Percentiles rank a stretch among this genome's conserved stretches.
These are phyloP conservation scores for Lacerta viridis DNA, from an alignment of 2,797 vertebrate species.

Conservation along the genomic window DNA sequence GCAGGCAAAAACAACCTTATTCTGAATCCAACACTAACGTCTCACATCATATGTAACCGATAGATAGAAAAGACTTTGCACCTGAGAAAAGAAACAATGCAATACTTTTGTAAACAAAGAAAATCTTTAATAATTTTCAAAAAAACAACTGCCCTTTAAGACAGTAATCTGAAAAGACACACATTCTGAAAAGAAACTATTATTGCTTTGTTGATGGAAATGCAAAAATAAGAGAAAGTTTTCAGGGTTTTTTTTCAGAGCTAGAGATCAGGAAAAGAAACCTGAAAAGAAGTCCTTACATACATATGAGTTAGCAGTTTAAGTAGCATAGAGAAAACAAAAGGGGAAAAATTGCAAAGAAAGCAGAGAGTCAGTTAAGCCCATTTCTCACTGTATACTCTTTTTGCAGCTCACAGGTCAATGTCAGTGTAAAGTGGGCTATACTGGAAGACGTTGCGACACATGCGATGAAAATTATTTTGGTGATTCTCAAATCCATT, in stretches of 20 bases:
- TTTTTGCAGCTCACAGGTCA: constrained; percentile 88
- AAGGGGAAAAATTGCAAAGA: background rate
- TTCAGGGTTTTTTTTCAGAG: background rate
- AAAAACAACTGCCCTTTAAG: too few relatives aligned
- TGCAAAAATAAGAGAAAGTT: background rate
- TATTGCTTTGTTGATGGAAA: background rate
- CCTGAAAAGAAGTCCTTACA: background rate
- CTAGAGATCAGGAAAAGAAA: background rate
- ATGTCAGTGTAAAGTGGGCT: constrained; percentile 85
- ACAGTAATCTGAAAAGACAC: too few relatives aligned
- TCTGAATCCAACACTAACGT: too few relatives aligned
- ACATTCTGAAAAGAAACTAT: background rate
- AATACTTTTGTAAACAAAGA: too few relatives aligned
- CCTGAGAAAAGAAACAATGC: too few relatives aligned
- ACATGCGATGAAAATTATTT: constrained; percentile 89
- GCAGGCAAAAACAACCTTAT: too few relatives aligned
- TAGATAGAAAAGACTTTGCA: too few relatives aligned
- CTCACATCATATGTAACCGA: too few relatives aligned
- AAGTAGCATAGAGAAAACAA: background rate
- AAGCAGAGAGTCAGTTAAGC: background rate
- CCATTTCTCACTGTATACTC: constrained; percentile 24
- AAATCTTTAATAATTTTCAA: too few relatives aligned
- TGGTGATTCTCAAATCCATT: constrained; percentile 82
- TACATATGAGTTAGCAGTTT: background rate
- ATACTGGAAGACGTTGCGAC: constrained; percentile 83